phyloP scores from a whole-genome alignment of 2,113 vertebrate species.

The Sigmodon hispidus region DNA sequence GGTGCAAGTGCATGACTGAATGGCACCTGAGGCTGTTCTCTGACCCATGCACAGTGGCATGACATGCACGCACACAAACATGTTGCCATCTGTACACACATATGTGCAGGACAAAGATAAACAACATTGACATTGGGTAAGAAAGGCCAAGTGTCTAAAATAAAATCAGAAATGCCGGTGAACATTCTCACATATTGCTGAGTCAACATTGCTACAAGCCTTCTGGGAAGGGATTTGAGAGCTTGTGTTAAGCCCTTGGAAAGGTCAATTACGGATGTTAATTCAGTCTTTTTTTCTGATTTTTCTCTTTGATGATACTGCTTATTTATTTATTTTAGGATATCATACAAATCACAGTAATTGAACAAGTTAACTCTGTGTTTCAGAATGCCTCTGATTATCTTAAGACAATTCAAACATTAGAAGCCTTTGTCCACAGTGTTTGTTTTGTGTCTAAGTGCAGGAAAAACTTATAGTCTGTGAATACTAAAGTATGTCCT shows the following conservation, averaged over 20 bases:
- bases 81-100: neutral
- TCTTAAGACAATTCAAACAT: neutral
- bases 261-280: neutral
- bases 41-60: neutral
- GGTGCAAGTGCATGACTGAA: neutral
- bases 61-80: too few species aligned
- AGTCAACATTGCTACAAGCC: neutral
- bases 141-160: neutral
- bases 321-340: neutral
- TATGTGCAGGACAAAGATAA: neutral
- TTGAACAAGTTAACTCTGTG: neutral
- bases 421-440: neutral
- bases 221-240: constrained; percentile 13
- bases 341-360: neutral
- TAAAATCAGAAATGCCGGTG: neutral
- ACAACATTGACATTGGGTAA: neutral
- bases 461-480: neutral
- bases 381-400: neutral
- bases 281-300: neutral
- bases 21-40: neutral
- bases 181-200: neutral
- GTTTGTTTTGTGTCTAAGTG: neutral
- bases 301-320: neutral
- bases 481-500: neutral
- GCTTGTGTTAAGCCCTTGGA: neutral